Conservation (phyloP, 1,140 invertebrate genomes). For the Drosophila kohkoa region DNA sequence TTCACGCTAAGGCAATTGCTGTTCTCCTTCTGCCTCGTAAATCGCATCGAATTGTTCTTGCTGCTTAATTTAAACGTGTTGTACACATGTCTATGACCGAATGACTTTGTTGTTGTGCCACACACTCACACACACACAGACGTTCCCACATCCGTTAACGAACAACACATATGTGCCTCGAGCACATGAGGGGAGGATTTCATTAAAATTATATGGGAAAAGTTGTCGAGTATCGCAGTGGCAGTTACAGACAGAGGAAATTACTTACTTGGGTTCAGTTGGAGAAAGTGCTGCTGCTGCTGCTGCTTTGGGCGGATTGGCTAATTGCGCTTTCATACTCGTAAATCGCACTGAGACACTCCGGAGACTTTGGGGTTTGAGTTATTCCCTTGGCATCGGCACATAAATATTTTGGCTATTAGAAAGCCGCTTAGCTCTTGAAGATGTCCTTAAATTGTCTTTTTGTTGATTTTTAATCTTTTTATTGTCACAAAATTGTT, state of each 20-base stretch:
- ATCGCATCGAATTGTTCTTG: constrained; percentile 64
- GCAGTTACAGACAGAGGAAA: neutral
- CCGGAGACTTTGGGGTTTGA: neutral
- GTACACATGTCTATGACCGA: constrained; percentile 40
- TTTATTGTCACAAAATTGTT: constrained; percentile 56
- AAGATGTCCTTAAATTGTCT: constrained; percentile 4
- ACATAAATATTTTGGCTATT: constrained; percentile 23
- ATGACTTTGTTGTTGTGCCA: constrained; percentile 23
- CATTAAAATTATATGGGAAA: constrained; percentile 49
- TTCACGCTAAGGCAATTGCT: constrained; percentile 53
- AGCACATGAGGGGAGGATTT: constrained; percentile 12
- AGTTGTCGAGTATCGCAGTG: constrained; percentile 15
- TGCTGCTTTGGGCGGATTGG: constrained; percentile 7
- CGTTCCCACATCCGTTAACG: constrained; percentile 19
- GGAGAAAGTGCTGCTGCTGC: neutral
- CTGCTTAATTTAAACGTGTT: constrained; percentile 65
- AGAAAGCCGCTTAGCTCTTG: constrained; percentile 32
- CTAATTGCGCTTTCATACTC: constrained; percentile 35
- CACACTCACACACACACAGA: neutral
- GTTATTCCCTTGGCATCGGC: neutral
- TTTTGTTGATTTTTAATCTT: constrained; percentile 27
- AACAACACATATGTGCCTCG: constrained; percentile 26
- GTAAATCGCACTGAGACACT: constrained; percentile 3
- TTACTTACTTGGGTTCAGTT: constrained; percentile 10
- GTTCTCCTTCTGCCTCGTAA: constrained; percentile 49